Conservation (phyloP, 2,797 vertebrate genomes). For the Menidia menidia region DNA sequence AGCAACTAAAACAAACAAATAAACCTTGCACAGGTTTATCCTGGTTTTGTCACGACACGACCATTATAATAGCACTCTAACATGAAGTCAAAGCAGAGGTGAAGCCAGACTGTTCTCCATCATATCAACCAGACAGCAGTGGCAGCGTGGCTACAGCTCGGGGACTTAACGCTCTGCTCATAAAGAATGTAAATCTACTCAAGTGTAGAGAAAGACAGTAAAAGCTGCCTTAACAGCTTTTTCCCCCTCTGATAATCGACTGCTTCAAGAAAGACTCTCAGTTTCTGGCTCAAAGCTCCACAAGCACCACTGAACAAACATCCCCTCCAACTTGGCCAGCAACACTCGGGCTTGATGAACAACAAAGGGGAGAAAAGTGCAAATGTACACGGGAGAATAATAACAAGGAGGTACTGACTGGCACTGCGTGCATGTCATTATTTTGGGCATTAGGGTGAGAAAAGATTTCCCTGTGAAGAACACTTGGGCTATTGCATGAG, state of each 20-base stretch:
- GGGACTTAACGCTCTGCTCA: constrained; percentile 5
- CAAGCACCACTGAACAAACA: constrained; percentile 40
- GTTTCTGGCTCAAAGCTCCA: constrained; percentile 32
- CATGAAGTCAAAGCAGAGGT: constrained; percentile 14
- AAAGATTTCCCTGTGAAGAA: background rate
- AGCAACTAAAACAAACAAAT: constrained; percentile 4
- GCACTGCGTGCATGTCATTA: background rate
- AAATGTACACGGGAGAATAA: constrained; percentile 7
- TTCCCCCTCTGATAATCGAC: constrained; percentile 41
- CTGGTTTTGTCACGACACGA: constrained; percentile 15
- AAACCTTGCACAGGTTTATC: background rate
- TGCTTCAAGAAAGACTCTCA: constrained; percentile 39
- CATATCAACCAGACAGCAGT: constrained; percentile 18
- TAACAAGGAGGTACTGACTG: background rate
- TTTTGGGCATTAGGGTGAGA: too few species aligned
- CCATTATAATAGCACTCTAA: background rate
- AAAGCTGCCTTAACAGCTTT: constrained; percentile 36
- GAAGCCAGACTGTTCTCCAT: constrained; percentile 19
- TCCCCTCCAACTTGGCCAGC: constrained; percentile 26
- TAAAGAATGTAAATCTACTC: constrained; percentile 22
- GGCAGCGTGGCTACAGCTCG: constrained; percentile 18
- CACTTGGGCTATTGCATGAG: background rate
- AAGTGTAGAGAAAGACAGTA: constrained; percentile 25
- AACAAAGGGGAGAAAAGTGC: background rate
- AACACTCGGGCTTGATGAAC: constrained; percentile 16